These are phyloP conservation scores for Sicus ferrugineus DNA, from an alignment of 2,888 invertebrate species.

Conservation along the genomic window DNA sequence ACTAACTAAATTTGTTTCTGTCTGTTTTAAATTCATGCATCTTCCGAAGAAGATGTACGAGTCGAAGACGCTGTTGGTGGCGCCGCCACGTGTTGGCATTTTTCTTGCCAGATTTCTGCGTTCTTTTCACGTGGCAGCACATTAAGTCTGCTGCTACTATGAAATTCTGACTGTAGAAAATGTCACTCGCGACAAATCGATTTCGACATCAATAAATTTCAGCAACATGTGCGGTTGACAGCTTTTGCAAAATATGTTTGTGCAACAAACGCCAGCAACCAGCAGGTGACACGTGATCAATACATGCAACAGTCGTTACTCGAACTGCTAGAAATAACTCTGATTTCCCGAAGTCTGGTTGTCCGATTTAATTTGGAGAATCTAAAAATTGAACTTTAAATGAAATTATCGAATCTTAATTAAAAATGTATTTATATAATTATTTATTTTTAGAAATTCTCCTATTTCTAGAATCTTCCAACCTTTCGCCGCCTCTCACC, in stretches of 20 bases:
- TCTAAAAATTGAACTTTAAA: too few relatives aligned
- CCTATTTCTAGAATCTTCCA: too few relatives aligned
- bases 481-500: too few relatives aligned
- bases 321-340: too few relatives aligned
- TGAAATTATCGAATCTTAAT: too few relatives aligned
- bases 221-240: slow-evolving; percentile 12
- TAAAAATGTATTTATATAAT: too few relatives aligned
- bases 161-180: not conserved
- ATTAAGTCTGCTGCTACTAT: not conserved
- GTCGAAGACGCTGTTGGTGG: not conserved
- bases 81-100: not conserved
- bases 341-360: too few relatives aligned
- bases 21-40: not conserved
- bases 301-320: too few relatives aligned
- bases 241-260: not conserved
- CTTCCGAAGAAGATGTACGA: not conserved
- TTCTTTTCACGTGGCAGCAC: not conserved
- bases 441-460: too few relatives aligned
- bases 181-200: slow-evolving; percentile 2
- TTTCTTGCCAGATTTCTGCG: not conserved
- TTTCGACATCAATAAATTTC: slow-evolving; percentile 19
- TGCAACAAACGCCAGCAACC: not conserved
- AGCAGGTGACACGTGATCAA: too few relatives aligned
- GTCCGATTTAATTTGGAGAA: too few relatives aligned
- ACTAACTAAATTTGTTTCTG: not conserved